A percentile compares a stretch with the other conserved stretches of the same genome.
These are phyloP conservation scores for Chrysotoxum bicinctum DNA, from an alignment of 2,888 invertebrate species.

Conservation along the genomic window DNA sequence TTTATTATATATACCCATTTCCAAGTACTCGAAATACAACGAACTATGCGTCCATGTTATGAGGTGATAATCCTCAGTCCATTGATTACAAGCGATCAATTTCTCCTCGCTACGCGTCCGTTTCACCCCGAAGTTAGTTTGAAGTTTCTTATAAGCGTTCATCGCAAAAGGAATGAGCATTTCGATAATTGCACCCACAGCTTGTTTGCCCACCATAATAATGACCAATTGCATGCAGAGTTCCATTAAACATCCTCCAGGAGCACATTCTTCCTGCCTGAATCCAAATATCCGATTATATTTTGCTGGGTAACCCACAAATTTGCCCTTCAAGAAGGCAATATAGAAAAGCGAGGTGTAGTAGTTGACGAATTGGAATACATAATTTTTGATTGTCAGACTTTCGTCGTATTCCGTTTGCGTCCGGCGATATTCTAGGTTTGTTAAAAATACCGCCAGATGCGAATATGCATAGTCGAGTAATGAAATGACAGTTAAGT, in stretches of 20 bases:
- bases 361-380: conserved; percentile 94
- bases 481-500: conserved; percentile 89
- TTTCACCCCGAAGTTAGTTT: conserved; percentile 82
- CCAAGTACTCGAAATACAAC: conserved; percentile 91
- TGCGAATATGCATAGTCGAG: conserved; percentile 87
- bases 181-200: conserved; percentile 89
- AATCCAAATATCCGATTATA: conserved; percentile 88
- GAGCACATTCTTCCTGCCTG: conserved; percentile 90
- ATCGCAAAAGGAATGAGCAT: conserved; percentile 86
- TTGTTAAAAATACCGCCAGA: conserved; percentile 87
- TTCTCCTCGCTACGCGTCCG: conserved; percentile 79
- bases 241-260: conserved; percentile 93
- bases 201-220: conserved; percentile 94
- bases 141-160: conserved; percentile 82
- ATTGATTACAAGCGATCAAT: conserved; percentile 84
- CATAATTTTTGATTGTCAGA: conserved; percentile 91
- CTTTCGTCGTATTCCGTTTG: conserved; percentile 94
- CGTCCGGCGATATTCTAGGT: conserved; percentile 89
- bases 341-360: conserved; percentile 95
- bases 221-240: conserved; percentile 92
- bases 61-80: conserved; percentile 89
- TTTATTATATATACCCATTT: conserved; percentile 87
- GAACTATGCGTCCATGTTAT: conserved; percentile 85
- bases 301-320: conserved; percentile 89
- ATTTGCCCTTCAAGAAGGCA: conserved; percentile 89